Base-by-base conservation (phyloP, 1,140 invertebrate genomes). In the Manduca sexta region DNA sequence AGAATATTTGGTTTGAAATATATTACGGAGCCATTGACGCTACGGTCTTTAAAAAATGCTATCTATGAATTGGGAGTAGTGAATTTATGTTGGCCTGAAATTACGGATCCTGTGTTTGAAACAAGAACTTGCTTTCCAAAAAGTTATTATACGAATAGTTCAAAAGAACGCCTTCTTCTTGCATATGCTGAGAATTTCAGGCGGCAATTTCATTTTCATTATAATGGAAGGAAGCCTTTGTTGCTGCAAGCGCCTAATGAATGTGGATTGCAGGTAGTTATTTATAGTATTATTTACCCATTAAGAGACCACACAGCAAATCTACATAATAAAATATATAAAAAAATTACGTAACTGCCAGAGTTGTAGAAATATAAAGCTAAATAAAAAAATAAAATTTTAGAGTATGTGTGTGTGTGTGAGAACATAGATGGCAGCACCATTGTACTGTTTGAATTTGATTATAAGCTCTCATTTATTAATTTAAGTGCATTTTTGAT, bases 141-240 rank as follows among this genome's bases (percentile, higher is more conserved):
- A 33, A 90, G 88, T 35, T 96, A 96, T 72, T 90, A 89, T 48
- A 90, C 87, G 33, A 91, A 94, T 61, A 91, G 85, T 6, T 84
- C 90, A 13, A 95, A 95, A 70, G 96, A 97, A 74, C 92, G 92
- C 39, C 65, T 95, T 4, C 69, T 96, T 4, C 64, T 95, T 6
- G 89, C 92, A 34, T 92, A 93, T 60, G 91, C 92, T 0, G 92
- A 94, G 75, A 97, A 96, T 75, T 97, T 97, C 74, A 88, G 94
- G 37, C 88, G 89, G 52, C 95, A 97, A 61, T 95, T 92, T 86
- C 81, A 86, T 14, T 86, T 88, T 49, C 85, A 91, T 41, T 93
- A 91, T 74, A 88, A 89, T 1, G 76, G 91, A 41, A 87, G 93
- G 48, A 92, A 91, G 56, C 92, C 93, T 7, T 68, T 96, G 33